Conservation (phyloP, 2,797 vertebrate species). For the Intellagama lesueurii region DNA sequence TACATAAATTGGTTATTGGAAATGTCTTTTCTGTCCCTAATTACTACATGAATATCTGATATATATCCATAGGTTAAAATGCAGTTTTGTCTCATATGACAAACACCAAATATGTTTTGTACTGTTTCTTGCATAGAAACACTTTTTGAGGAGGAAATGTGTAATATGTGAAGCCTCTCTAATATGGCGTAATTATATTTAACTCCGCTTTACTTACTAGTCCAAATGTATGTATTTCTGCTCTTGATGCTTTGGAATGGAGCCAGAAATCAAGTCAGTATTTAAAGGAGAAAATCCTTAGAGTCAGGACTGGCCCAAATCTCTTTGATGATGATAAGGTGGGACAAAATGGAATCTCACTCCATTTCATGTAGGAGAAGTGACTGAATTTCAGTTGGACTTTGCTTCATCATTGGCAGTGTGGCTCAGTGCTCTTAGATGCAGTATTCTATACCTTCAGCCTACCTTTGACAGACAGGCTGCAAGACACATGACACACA, state of each 20-base stretch:
- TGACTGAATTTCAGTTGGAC: not conserved
- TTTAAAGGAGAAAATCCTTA: not conserved
- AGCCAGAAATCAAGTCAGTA: not conserved
- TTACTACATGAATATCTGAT: no score
- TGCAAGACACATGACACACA: no score
- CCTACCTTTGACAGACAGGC: no score
- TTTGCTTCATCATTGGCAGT: not conserved
- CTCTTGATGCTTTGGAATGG: conserved; percentile 7
- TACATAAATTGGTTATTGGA: no score
- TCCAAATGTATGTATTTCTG: not conserved
- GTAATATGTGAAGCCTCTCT: not conserved
- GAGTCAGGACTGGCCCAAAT: not conserved
- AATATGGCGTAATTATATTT: not conserved
- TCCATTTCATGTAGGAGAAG: not conserved
- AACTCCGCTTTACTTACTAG: not conserved
- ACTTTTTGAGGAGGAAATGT: not conserved
- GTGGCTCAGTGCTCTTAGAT: no score
- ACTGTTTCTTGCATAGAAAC: not conserved
- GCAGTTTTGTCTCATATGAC: not conserved
- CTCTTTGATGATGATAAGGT: not conserved
- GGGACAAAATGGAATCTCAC: not conserved
- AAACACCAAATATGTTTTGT: not conserved
- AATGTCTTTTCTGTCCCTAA: no score
- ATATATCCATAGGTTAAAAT: not conserved
- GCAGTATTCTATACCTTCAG: no score